Evolutionary conservation across 2,888 invertebrate genomes (phyloP).

Genomic region (Drosophila mimetica): DNA sequence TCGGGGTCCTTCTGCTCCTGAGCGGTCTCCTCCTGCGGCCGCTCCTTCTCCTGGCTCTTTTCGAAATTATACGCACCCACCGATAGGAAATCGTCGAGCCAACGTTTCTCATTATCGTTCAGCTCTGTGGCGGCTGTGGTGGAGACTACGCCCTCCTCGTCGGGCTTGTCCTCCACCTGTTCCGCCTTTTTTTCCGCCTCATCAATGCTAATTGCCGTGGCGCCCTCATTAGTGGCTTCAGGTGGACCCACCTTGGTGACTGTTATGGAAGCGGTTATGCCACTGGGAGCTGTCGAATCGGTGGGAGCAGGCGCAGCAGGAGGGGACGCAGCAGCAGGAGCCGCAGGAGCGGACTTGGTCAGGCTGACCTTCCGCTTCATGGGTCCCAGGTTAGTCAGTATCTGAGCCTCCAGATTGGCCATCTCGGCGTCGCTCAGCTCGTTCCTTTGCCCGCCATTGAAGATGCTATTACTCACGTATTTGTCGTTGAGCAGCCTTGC

Average conservation of each 20-base stretch:
- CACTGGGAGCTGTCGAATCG: conserved; percentile 3
- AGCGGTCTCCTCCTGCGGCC: conserved; percentile 40
- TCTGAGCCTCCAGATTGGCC: conserved; percentile 81
- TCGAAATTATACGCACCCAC: conserved; percentile 82
- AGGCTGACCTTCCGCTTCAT: conserved; percentile 48
- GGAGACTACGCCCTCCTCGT: conserved; percentile 34
- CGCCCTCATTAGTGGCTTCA: conserved; percentile 61
- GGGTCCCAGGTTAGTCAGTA: conserved; percentile 57
- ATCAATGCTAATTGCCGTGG: conserved; percentile 67
- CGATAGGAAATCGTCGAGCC: conserved; percentile 82
- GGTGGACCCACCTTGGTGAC: conserved; percentile 23
- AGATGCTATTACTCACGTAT: conserved; percentile 82
- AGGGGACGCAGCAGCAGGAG: conserved; percentile 10
- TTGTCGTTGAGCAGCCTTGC: conserved; percentile 74
- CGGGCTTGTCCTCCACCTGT: background rate
- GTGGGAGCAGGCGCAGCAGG: conserved; percentile 12
- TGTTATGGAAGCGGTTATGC: conserved; percentile 16
- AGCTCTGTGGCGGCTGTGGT: conserved; percentile 68
- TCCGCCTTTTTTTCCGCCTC: conserved; percentile 42
- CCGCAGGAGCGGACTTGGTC: conserved; percentile 21
- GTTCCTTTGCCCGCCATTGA: conserved; percentile 81
- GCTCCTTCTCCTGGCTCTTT: conserved; percentile 54
- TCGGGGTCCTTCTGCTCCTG: conserved; percentile 26
- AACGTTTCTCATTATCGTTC: conserved; percentile 81
- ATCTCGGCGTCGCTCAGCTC: conserved; percentile 81